Evolutionary conservation across 1,140 invertebrate species (phyloP).

Genomic region (Cyclina sinensis): DNA sequence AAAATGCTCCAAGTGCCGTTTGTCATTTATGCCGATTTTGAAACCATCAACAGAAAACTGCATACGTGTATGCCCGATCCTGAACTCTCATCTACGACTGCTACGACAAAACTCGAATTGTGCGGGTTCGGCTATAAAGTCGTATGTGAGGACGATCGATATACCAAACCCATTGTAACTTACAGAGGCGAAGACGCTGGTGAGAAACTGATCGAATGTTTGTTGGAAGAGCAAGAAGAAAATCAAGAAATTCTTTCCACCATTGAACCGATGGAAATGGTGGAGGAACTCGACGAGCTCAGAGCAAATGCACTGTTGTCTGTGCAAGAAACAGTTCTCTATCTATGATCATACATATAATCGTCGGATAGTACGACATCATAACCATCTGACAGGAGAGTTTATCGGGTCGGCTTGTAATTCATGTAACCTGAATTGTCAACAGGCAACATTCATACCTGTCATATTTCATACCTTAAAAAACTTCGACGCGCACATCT

Average conservation of each 20-base stretch:
- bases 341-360: background rate
- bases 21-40: background rate
- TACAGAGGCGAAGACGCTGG: slow-evolving; percentile 44
- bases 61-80: background rate
- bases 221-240: slow-evolving; percentile 32
- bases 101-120: slow-evolving; percentile 4
- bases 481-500: slow-evolving; percentile 84
- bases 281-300: background rate
- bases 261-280: slow-evolving; percentile 16
- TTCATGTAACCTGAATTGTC: slow-evolving; percentile 38
- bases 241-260: slow-evolving; percentile 29
- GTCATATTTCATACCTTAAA: slow-evolving; percentile 85
- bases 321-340: slow-evolving; percentile 64
- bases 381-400: slow-evolving; percentile 18
- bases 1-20: slow-evolving; percentile 7
- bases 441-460: slow-evolving; percentile 72
- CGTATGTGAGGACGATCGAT: slow-evolving; percentile 24
- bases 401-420: slow-evolving; percentile 30
- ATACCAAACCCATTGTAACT: slow-evolving; percentile 38
- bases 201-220: slow-evolving; percentile 31
- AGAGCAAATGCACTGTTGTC: slow-evolving; percentile 22
- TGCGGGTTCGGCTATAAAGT: slow-evolving; percentile 51
- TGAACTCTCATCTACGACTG: background rate
- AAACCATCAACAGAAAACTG: background rate
- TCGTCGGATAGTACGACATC: slow-evolving; percentile 22